Conservation (phyloP, 2,113 vertebrate genomes). For the Microcebus jonahi region DNA sequence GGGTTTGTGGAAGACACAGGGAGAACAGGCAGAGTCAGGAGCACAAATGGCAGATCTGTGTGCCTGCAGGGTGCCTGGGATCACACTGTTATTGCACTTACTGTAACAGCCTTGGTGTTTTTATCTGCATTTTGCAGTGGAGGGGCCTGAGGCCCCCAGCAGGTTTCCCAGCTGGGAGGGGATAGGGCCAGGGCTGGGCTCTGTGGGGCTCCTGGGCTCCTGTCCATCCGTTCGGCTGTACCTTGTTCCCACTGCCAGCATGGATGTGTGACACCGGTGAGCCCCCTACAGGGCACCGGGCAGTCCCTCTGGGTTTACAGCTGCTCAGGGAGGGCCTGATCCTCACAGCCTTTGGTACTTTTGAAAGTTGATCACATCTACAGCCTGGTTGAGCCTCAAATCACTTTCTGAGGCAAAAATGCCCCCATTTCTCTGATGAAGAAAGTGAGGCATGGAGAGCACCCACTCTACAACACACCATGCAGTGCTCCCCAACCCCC, state of each 20-base stretch:
- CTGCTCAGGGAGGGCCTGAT: neutral
- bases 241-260: neutral
- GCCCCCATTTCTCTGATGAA: neutral
- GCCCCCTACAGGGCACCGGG: neutral
- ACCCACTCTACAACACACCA: neutral
- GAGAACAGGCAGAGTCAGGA: neutral
- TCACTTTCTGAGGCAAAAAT: neutral
- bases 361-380: neutral
- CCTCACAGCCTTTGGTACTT: neutral
- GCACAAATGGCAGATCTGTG: neutral
- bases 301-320: neutral
- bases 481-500: neutral
- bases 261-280: neutral
- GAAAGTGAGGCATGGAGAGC: neutral
- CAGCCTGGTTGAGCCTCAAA: neutral
- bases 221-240: neutral
- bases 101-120: neutral
- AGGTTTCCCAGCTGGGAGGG: neutral
- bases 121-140: neutral
- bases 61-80: neutral
- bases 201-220: neutral
- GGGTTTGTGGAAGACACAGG: neutral
- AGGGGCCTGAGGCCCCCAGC: neutral
- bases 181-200: neutral
- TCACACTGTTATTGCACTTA: accelerated